Percentiles rank a stretch among this genome's conserved stretches.
These are phyloP conservation scores for Macheiramphus alcinus DNA, from an alignment of 2,113 vertebrate genomes.

Conservation along the genomic window DNA sequence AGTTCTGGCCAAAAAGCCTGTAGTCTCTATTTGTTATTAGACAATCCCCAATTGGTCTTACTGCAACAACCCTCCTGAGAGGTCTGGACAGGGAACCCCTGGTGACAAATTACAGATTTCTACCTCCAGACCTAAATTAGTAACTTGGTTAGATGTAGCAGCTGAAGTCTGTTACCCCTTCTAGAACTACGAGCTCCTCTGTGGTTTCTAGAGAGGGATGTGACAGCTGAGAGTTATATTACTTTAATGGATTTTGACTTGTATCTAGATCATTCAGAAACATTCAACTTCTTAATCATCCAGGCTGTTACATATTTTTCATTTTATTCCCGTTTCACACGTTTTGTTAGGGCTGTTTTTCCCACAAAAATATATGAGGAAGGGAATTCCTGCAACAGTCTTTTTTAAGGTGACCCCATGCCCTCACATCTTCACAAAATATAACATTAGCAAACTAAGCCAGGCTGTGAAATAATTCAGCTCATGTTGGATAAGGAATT, in stretches of 20 bases:
- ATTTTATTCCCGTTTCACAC: background rate
- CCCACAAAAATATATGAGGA: background rate
- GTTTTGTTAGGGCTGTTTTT: background rate
- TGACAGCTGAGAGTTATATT: background rate
- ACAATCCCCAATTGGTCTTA: background rate
- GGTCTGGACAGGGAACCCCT: background rate
- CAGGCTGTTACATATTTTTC: background rate
- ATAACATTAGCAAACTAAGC: background rate
- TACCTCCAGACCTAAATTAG: background rate
- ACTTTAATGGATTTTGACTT: background rate
- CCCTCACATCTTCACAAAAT: background rate
- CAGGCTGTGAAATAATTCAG: conserved; percentile 3
- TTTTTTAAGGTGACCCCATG: conserved; percentile 1
- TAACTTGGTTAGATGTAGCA: background rate
- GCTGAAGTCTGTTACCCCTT: background rate
- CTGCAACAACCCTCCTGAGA: background rate
- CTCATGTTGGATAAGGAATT: background rate
- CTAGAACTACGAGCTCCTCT: background rate
- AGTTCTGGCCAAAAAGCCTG: background rate
- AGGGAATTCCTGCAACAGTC: background rate
- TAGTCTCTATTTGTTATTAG: background rate
- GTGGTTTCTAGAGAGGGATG: background rate
- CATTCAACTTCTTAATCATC: background rate
- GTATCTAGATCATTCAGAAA: background rate
- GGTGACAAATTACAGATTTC: background rate